Evolutionary conservation across 2,113 vertebrate genomes (phyloP), one percentile per base, ranked within the genome.

Genomic region (Lophura nycthemera): DNA sequence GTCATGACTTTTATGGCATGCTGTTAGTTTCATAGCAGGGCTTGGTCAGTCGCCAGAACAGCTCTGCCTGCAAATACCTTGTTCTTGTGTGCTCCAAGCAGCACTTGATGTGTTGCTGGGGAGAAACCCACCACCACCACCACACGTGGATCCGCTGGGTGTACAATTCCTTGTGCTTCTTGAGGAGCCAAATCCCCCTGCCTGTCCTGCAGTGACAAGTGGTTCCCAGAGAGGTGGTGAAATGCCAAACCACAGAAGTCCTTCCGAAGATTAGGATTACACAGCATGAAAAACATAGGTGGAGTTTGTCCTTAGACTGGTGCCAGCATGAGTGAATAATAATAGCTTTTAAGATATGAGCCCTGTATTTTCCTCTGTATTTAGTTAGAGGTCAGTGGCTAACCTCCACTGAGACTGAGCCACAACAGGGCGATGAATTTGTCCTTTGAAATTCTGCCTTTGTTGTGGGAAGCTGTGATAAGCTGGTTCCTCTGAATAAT

Each of bases 81-180:
- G 67, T 76, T 30, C 75, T 70, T 45, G 20, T 2, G 1, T 2
- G 2, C 54, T 79, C 40, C 42, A 60, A 6, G 7, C 56, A 74
- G 34, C 24, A 32, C 60, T 80, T 74, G 54, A 12, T 16, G 2
- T 2, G 1, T 20, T 34, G 24, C 30, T 32, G 50, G 36, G 24
- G 40, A 82, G 71, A 64, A 74, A 77, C 20, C 7, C 20, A 76
- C 4, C 30, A 14, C 5, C 30, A 13, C 5, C 17, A 59, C 40
- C 2, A 2, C 2, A 2, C 1, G 4, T 29, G 10, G 14, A 2
- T 47, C 16, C 38, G 22, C 38, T 47, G 29, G 3, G 7, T n/a
- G 34, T 85, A n/a, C 20, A 8, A 13, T 30, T 69, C 36, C 19
- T 16, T 43, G n/a, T 83, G 64, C 42, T 63, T 56, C 50, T 36